Evolutionary conservation across 1,140 invertebrate genomes (phyloP).

Genomic region (Heliconius melpomene): DNA sequence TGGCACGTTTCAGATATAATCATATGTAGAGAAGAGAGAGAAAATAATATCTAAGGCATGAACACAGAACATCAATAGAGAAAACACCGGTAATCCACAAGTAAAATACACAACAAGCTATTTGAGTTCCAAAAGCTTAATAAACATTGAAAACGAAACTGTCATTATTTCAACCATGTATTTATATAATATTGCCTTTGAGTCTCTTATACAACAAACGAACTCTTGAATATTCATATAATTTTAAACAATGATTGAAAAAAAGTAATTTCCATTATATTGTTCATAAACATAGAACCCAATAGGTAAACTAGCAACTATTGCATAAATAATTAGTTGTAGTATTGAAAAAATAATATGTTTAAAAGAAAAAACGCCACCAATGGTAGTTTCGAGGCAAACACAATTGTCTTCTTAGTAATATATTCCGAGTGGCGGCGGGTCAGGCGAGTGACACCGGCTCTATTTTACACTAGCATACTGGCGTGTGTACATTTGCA

Average conservation of each 20-base stretch:
- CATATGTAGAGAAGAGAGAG: neutral
- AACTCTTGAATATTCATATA: neutral
- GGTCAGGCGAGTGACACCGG: constrained; percentile 57
- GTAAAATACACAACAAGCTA: too few species aligned
- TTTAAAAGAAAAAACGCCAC: constrained; percentile 23
- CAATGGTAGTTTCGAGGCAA: constrained; percentile 2
- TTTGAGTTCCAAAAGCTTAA: too few species aligned
- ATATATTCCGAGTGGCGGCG: constrained; percentile 60
- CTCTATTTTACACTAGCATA: constrained; percentile 46
- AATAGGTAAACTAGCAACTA: neutral
- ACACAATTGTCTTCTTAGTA: constrained; percentile 55
- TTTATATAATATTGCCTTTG: too few species aligned
- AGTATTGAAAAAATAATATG: constrained; percentile 13
- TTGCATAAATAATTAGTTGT: constrained; percentile 10
- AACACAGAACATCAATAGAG: too few species aligned
- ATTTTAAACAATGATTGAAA: neutral
- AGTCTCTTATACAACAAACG: neutral
- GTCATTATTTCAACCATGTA: neutral
- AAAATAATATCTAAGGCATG: too few species aligned
- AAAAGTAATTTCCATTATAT: neutral
- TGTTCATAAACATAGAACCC: neutral
- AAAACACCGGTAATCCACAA: too few species aligned
- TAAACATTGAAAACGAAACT: too few species aligned
- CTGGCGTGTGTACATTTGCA: constrained; percentile 30
- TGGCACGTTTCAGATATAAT: neutral